Evolutionary conservation across 2,797 vertebrate species (phyloP).

Genomic region (Micropoecilia bifurca): DNA sequence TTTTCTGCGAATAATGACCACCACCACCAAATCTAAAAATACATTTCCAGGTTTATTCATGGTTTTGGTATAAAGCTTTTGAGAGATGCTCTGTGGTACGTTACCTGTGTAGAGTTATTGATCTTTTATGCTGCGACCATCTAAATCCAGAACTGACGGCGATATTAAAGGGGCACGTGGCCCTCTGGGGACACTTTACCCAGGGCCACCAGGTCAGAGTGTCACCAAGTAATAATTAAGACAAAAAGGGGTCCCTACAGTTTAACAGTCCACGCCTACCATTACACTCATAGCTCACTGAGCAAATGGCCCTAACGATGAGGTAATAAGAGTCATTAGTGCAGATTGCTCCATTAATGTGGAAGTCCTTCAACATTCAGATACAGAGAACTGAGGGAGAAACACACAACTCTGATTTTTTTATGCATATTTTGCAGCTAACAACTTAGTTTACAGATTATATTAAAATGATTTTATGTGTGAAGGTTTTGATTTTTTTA

Average conservation of each 20-base stretch:
- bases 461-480: neutral
- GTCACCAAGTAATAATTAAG: constrained; percentile 78
- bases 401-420: constrained; percentile 20
- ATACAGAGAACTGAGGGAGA: constrained; percentile 41
- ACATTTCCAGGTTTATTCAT: neutral
- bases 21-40: neutral
- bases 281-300: constrained; percentile 75
- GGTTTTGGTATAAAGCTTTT: neutral
- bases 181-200: constrained; percentile 76
- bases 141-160: constrained; percentile 59
- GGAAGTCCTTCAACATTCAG: constrained; percentile 69
- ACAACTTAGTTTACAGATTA: neutral
- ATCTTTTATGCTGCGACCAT: constrained; percentile 46
- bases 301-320: constrained; percentile 78
- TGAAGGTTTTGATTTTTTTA: neutral
- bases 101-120: constrained; percentile 55
- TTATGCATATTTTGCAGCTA: constrained; percentile 2
- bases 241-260: constrained; percentile 79
- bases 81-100: constrained; percentile 12
- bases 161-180: constrained; percentile 64
- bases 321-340: constrained; percentile 81
- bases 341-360: constrained; percentile 69
- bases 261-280: constrained; percentile 75
- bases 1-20: neutral
- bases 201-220: constrained; percentile 69